These are phyloP conservation scores for Pionites leucogaster DNA, from an alignment of 2,113 vertebrate species.

Conservation along the genomic window DNA sequence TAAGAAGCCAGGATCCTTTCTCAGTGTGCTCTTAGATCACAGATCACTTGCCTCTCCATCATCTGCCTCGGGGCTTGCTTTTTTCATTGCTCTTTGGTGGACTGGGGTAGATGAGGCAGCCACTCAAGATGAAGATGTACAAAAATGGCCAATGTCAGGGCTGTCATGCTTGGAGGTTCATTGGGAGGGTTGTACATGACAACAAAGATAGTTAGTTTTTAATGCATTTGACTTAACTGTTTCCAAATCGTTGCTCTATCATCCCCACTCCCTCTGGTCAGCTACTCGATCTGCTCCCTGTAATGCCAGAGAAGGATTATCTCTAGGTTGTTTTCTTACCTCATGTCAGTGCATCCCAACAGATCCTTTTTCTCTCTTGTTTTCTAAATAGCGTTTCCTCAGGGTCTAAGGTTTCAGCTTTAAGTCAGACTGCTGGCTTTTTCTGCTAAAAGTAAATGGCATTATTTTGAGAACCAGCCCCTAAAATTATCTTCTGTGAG, in stretches of 20 bases:
- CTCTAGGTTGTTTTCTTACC: background rate
- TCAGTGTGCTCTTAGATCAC: background rate
- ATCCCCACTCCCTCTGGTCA: background rate
- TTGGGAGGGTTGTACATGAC: background rate
- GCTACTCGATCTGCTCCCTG: background rate
- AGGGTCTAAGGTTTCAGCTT: background rate
- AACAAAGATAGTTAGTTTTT: background rate
- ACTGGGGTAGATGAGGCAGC: background rate
- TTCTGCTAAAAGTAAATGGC: background rate
- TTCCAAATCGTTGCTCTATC: background rate
- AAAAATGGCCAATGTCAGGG: rapidly evolving
- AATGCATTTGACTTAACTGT: background rate
- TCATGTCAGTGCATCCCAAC: background rate
- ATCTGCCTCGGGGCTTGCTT: rapidly evolving
- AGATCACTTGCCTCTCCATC: background rate
- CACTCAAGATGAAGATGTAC: background rate
- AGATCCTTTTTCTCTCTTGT: background rate
- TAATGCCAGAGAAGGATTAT: background rate
- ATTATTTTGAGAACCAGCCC: background rate
- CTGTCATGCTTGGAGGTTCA: background rate
- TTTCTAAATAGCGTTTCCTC: background rate
- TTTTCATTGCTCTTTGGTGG: background rate
- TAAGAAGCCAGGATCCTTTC: background rate
- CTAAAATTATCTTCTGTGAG: background rate
- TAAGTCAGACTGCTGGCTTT: background rate